Conservation (phyloP, 2,888 invertebrate species). For the Melipona beecheii region DNA sequence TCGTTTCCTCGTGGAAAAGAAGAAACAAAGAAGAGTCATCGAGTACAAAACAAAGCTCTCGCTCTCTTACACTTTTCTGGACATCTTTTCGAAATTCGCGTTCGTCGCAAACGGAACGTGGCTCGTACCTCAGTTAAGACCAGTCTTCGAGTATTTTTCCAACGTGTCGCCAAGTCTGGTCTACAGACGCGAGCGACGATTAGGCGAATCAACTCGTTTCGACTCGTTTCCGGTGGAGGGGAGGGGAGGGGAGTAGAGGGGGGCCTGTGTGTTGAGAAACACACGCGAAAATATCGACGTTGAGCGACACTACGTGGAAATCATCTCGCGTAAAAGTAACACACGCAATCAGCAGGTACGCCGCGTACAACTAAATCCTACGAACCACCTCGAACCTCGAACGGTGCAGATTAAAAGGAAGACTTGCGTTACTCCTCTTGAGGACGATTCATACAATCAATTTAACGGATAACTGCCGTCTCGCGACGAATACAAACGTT, state of each 20-base stretch:
- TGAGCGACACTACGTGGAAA: slow-evolving; percentile 45
- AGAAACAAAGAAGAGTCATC: not conserved
- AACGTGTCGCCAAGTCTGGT: slow-evolving; percentile 14
- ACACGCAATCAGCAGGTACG: slow-evolving; percentile 25
- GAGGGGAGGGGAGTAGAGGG: no score
- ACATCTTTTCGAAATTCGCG: not conserved
- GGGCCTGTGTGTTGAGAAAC: slow-evolving; percentile 3
- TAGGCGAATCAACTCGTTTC: slow-evolving; percentile 17
- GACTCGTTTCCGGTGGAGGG: not conserved
- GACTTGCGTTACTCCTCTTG: slow-evolving; percentile 57
- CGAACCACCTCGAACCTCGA: slow-evolving; percentile 38
- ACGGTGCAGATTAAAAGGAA: slow-evolving; percentile 58
- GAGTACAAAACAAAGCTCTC: not conserved
- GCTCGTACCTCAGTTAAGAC: not conserved
- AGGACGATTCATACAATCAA: slow-evolving; percentile 33
- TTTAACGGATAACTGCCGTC: slow-evolving; percentile 22
- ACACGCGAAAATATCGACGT: slow-evolving; percentile 14
- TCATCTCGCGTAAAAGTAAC: slow-evolving; percentile 31
- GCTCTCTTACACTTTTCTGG: not conserved
- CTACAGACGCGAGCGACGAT: slow-evolving; percentile 10
- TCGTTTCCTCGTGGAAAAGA: not conserved
- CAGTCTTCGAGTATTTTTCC: slow-evolving; percentile 21
- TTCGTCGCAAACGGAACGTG: not conserved
- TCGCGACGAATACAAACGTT: slow-evolving; percentile 27
- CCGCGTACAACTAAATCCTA: slow-evolving; percentile 32